A percentile compares a stretch with the other conserved stretches of the same genome.
phyloP scores from a whole-genome alignment of 2,888 invertebrate species.

The Phaedon cochleariae region DNA sequence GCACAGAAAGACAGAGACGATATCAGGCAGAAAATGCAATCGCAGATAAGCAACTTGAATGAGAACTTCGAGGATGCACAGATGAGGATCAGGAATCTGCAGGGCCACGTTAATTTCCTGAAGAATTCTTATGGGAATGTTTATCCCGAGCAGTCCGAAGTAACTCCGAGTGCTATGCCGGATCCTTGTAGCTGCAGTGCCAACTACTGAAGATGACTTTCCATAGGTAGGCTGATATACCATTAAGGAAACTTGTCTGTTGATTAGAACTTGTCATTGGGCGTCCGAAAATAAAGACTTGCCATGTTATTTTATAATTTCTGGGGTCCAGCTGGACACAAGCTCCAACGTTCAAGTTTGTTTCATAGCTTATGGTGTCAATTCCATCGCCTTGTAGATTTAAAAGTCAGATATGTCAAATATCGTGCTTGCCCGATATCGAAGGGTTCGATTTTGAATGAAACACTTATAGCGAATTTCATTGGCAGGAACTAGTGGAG shows the following conservation, averaged over 20 bases:
- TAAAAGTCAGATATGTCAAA: too few relatives aligned
- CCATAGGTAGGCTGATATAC: not conserved
- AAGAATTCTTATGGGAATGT: constrained; percentile 62
- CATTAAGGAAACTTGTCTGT: not conserved
- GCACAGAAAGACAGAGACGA: constrained; percentile 76
- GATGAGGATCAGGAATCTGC: constrained; percentile 69
- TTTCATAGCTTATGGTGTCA: too few relatives aligned
- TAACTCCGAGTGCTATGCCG: constrained; percentile 26
- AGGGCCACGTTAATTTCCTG: constrained; percentile 71
- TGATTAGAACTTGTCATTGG: not conserved
- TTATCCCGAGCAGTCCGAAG: constrained; percentile 34
- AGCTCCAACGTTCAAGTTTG: too few relatives aligned
- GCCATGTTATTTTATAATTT: not conserved
- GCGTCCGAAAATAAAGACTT: not conserved
- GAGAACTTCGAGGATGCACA: constrained; percentile 76
- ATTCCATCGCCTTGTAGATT: too few relatives aligned
- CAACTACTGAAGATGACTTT: constrained; percentile 33
- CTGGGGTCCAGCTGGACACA: too few relatives aligned
- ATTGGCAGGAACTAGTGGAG: too few relatives aligned
- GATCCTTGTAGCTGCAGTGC: constrained; percentile 54
- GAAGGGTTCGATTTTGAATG: too few relatives aligned
- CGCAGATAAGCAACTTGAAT: constrained; percentile 72
- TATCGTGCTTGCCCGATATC: too few relatives aligned
- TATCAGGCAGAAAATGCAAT: constrained; percentile 74
- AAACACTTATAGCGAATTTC: too few relatives aligned